Conservation (phyloP, 2,888 invertebrate species). For the Scaptomyza caliginosa region DNA sequence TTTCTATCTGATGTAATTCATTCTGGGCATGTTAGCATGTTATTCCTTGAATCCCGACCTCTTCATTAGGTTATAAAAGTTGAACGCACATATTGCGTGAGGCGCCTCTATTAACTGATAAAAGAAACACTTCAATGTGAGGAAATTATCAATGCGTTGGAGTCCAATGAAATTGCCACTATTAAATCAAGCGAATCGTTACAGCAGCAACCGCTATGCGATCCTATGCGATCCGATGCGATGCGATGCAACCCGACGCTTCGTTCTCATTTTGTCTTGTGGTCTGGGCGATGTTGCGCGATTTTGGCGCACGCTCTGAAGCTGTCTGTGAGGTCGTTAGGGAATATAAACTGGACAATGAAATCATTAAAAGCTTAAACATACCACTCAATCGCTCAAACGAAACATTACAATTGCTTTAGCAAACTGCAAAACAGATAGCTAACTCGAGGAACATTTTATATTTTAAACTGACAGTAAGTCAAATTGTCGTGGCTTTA, state of each 20-base stretch:
- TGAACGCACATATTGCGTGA: slow-evolving; percentile 79
- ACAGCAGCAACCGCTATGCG: slow-evolving; percentile 25
- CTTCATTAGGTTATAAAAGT: slow-evolving; percentile 78
- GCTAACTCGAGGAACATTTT: too few species aligned
- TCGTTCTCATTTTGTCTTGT: not conserved
- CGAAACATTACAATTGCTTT: slow-evolving; percentile 39
- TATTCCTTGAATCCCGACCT: slow-evolving; percentile 28
- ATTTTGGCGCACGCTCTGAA: slow-evolving; percentile 35
- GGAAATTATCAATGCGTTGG: slow-evolving; percentile 82
- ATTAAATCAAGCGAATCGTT: slow-evolving; percentile 69
- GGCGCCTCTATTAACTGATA: slow-evolving; percentile 78
- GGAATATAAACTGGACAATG: slow-evolving; percentile 82
- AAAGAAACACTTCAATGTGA: slow-evolving; percentile 76
- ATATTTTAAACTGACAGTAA: too few species aligned
- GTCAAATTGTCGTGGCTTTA: too few species aligned
- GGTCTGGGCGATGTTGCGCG: too few species aligned
- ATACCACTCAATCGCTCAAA: slow-evolving; percentile 49
- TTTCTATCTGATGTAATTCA: slow-evolving; percentile 19
- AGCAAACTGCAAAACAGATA: too few species aligned
- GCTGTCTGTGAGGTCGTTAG: slow-evolving; percentile 70
- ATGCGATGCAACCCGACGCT: not conserved
- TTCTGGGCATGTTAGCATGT: slow-evolving; percentile 16
- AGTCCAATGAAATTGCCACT: slow-evolving; percentile 77
- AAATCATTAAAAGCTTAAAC: slow-evolving; percentile 79
- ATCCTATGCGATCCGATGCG: too few species aligned